Percentiles rank a stretch among this genome's conserved stretches.
These are phyloP conservation scores for Menura novaehollandiae DNA, from an alignment of 2,113 vertebrate genomes.

Conservation along the genomic window DNA sequence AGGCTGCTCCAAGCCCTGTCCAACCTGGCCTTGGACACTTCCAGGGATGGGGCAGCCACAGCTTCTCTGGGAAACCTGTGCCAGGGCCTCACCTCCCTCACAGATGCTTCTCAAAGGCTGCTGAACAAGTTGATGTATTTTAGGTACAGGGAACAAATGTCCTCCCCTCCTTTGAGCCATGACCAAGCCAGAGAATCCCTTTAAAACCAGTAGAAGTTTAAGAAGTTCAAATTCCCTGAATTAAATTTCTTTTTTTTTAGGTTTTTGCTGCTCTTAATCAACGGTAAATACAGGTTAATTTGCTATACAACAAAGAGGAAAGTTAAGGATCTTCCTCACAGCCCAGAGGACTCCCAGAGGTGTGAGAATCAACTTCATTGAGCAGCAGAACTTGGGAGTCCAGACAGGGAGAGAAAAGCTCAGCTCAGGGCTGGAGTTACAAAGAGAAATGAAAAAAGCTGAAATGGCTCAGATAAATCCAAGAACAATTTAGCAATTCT, in stretches of 20 bases:
- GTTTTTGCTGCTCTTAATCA: not conserved
- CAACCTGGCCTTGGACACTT: not conserved
- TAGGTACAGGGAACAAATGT: not conserved
- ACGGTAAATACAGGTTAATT: not conserved
- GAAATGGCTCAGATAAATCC: not conserved
- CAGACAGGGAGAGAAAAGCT: not conserved
- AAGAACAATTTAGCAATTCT: not conserved
- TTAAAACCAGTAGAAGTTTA: not conserved
- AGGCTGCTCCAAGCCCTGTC: not conserved
- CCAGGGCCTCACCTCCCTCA: not conserved
- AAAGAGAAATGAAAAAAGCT: not conserved
- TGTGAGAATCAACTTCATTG: not conserved
- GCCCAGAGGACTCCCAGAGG: not conserved
- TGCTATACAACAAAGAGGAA: not conserved
- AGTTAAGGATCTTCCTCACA: not conserved
- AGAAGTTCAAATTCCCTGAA: not conserved
- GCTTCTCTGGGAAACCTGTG: not conserved
- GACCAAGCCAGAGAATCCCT: not conserved
- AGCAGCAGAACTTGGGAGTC: not conserved
- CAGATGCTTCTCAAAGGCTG: not conserved
- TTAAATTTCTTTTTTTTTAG: too few species aligned
- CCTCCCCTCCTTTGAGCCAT: not conserved
- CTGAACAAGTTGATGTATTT: not conserved
- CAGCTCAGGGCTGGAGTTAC: not conserved
- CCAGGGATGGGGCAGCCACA: not conserved